Evolutionary conservation across 1,140 invertebrate species (phyloP).

Genomic region (Parasteatoda tepidariorum): DNA sequence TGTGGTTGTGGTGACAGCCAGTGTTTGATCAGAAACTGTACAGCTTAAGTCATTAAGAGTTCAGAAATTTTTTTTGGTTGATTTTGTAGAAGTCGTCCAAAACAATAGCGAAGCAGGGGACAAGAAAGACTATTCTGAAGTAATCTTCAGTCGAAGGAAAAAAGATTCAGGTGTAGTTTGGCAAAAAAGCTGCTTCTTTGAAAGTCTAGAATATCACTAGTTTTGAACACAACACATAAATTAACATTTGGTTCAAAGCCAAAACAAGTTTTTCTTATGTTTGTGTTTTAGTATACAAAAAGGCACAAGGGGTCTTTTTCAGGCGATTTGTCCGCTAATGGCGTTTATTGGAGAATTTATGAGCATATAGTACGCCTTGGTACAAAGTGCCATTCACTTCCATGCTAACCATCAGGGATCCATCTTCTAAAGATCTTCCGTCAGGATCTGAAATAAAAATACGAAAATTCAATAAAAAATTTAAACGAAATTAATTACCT

Average conservation of each 20-base stretch:
- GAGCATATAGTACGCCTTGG: constrained; percentile 87
- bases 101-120: neutral
- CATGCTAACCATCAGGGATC: constrained; percentile 93
- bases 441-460: constrained; percentile 67
- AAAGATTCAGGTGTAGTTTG: constrained; percentile 23
- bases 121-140: neutral
- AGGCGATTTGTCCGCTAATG: constrained; percentile 19
- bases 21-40: too few relatives aligned
- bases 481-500: neutral
- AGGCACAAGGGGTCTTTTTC: constrained; percentile 39
- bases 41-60: too few relatives aligned
- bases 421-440: constrained; percentile 78
- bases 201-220: constrained; percentile 15
- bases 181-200: constrained; percentile 42
- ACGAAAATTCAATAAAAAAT: constrained; percentile 32
- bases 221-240: neutral
- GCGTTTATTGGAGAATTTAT: constrained; percentile 66
- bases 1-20: too few relatives aligned
- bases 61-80: too few relatives aligned
- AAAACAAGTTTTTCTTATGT: neutral
- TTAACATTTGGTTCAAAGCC: neutral
- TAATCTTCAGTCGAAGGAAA: neutral
- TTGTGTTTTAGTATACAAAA: neutral
- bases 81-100: too few relatives aligned
- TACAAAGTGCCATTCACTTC: constrained; percentile 94